phyloP scores from a whole-genome alignment of 2,888 invertebrate genomes.

The Polylopha cassiicola region DNA sequence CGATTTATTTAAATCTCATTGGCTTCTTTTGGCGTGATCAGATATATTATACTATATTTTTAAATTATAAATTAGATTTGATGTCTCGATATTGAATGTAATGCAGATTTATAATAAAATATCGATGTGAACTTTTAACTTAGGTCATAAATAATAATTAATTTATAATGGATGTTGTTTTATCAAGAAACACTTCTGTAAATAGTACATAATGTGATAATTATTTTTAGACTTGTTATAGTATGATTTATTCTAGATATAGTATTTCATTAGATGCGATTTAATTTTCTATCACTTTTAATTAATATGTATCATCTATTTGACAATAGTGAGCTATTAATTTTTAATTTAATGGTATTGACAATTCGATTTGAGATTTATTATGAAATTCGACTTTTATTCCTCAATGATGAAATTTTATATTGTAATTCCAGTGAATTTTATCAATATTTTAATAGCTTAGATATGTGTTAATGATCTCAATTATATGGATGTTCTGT shows the following conservation, averaged over 20 bases:
- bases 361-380: slow-evolving; percentile 11
- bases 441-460: slow-evolving; percentile 8
- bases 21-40: too few species aligned
- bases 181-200: slow-evolving; percentile 21
- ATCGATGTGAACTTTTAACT: slow-evolving; percentile 24
- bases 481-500: slow-evolving; percentile 42
- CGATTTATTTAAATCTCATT: too few species aligned
- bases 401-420: slow-evolving; percentile 1
- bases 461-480: slow-evolving; percentile 51
- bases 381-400: slow-evolving; percentile 1
- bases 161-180: slow-evolving; percentile 22
- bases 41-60: too few species aligned
- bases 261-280: slow-evolving; percentile 14
- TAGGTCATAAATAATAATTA: slow-evolving; percentile 20
- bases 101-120: slow-evolving; percentile 20
- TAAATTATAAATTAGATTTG: too few species aligned
- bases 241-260: slow-evolving; percentile 16
- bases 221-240: slow-evolving; percentile 19
- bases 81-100: too few species aligned
- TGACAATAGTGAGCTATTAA: slow-evolving; percentile 2
- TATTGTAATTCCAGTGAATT: slow-evolving; percentile 16
- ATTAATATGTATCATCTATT: slow-evolving; percentile 10
- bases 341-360: slow-evolving; percentile 6
- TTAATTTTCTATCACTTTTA: slow-evolving; percentile 19
- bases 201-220: slow-evolving; percentile 23